phyloP scores from a whole-genome alignment of 2,113 vertebrate species.

The Butorides virescens region DNA sequence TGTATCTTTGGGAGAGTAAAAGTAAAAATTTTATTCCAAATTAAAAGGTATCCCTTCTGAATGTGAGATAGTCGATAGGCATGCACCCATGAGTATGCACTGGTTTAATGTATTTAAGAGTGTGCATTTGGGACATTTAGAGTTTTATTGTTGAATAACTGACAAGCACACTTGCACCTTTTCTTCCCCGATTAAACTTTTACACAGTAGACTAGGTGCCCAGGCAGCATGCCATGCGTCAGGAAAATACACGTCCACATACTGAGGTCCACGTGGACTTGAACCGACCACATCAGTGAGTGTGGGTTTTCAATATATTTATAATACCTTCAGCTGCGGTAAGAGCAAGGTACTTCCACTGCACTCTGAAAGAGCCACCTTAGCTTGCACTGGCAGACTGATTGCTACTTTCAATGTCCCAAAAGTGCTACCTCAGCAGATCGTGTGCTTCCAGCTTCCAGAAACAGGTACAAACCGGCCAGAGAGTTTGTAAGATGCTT shows the following conservation, averaged over 20 bases:
- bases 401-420: background rate
- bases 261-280: background rate
- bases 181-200: background rate
- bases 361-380: background rate
- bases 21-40: constrained; percentile 39
- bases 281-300: background rate
- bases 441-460: background rate
- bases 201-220: background rate
- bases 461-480: background rate
- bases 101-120: background rate
- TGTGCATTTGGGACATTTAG: background rate
- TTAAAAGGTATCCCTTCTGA: constrained; percentile 29
- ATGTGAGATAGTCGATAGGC: background rate
- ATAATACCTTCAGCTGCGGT: background rate
- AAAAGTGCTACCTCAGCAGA: background rate
- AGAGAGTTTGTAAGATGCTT: background rate
- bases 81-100: background rate
- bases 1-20: constrained; percentile 32
- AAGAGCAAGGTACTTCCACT: background rate
- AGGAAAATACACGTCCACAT: background rate
- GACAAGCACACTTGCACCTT: background rate
- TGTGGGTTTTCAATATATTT: background rate
- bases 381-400: background rate
- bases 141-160: background rate
- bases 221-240: background rate